These are phyloP conservation scores for Drosophila parthenogenetica DNA, from an alignment of 2,888 invertebrate genomes.

Conservation along the genomic window DNA sequence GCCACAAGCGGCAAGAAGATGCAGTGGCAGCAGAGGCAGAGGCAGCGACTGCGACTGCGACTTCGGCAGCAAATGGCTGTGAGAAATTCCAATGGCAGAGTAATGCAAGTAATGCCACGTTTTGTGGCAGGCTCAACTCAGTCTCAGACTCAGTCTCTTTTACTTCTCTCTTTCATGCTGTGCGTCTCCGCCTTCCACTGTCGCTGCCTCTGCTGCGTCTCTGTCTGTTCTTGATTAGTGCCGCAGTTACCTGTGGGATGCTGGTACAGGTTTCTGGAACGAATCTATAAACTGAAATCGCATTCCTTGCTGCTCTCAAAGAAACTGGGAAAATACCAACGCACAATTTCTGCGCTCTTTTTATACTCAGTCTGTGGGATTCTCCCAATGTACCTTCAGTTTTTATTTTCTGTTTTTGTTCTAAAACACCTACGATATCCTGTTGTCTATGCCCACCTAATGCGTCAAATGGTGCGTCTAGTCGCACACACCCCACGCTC, in stretches of 20 bases:
- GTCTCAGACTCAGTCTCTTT: slow-evolving; percentile 20
- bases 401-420: slow-evolving; percentile 50
- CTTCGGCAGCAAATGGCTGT: slow-evolving; percentile 33
- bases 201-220: not conserved
- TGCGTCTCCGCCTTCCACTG: not conserved
- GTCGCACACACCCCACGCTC: slow-evolving; percentile 2
- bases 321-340: slow-evolving; percentile 66
- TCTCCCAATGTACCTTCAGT: slow-evolving; percentile 15
- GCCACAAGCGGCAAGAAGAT: slow-evolving; percentile 18
- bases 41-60: not conserved
- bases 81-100: slow-evolving; percentile 68
- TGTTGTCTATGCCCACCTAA: slow-evolving; percentile 41
- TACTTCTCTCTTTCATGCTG: slow-evolving; percentile 6
- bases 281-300: slow-evolving; percentile 79
- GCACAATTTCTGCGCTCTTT: slow-evolving; percentile 60
- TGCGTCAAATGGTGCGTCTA: slow-evolving; percentile 17
- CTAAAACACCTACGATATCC: slow-evolving; percentile 69
- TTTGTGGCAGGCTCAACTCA: slow-evolving; percentile 19
- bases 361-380: slow-evolving; percentile 33
- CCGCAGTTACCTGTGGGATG: slow-evolving; percentile 74
- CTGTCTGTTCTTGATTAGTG: slow-evolving; percentile 72
- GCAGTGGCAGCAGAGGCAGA: not conserved
- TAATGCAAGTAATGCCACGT: slow-evolving; percentile 71
- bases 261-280: slow-evolving; percentile 78
- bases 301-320: slow-evolving; percentile 32